Evolutionary conservation across 1,140 invertebrate genomes (phyloP).

Genomic region (Musca domestica): DNA sequence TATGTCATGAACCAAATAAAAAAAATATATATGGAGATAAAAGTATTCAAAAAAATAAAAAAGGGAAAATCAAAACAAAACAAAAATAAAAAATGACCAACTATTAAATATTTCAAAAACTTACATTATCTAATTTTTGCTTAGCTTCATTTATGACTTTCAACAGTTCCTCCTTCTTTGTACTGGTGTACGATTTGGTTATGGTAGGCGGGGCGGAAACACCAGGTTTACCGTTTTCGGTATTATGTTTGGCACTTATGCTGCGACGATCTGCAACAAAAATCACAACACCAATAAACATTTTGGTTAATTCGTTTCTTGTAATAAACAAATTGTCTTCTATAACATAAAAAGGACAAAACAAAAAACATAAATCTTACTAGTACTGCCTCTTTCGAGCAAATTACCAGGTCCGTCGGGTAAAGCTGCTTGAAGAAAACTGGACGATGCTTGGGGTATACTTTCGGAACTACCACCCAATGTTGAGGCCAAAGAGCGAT

Average conservation of each 20-base stretch:
- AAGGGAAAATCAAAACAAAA: slow-evolving; percentile 31
- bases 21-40: background rate
- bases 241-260: slow-evolving; percentile 54
- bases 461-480: slow-evolving; percentile 51
- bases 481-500: slow-evolving; percentile 56
- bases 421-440: slow-evolving; percentile 49
- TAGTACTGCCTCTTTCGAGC: slow-evolving; percentile 53
- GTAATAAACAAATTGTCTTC: background rate
- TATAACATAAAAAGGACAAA: too few species aligned
- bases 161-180: slow-evolving; percentile 78
- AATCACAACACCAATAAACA: background rate
- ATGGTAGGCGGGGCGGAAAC: slow-evolving; percentile 52
- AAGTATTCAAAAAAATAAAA: slow-evolving; percentile 35
- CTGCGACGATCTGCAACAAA: slow-evolving; percentile 45
- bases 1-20: background rate
- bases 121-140: slow-evolving; percentile 83
- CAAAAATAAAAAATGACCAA: slow-evolving; percentile 26
- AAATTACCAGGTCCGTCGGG: slow-evolving; percentile 48
- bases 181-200: slow-evolving; percentile 61
- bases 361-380: slow-evolving; percentile 32
- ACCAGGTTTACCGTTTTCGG: slow-evolving; percentile 46
- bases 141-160: slow-evolving; percentile 84
- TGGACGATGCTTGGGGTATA: slow-evolving; percentile 42
- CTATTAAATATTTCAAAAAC: slow-evolving; percentile 47
- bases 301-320: too few species aligned